A percentile compares a stretch with the other conserved stretches of the same genome.
Conservation (phyloP, 1,140 invertebrate genomes). For the Ceratosolen fusciceps region DNA sequence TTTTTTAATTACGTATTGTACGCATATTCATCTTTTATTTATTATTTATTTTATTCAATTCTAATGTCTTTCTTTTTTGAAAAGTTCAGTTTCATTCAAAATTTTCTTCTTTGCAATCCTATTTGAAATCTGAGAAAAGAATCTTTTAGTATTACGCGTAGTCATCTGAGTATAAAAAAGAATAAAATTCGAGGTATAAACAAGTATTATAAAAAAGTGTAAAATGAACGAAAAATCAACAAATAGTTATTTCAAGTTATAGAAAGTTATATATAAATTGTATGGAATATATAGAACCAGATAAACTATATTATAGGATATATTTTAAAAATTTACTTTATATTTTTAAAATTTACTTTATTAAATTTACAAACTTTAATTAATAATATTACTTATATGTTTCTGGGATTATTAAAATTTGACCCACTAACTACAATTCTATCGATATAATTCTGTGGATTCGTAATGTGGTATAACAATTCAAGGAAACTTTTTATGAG, state of each 20-base stretch:
- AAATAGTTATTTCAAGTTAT: neutral
- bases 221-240: neutral
- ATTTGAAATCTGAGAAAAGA: neutral
- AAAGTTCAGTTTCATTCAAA: constrained; percentile 24
- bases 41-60: neutral
- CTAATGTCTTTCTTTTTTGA: neutral
- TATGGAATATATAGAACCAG: too few species aligned
- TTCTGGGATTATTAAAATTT: neutral
- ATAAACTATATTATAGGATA: too few species aligned
- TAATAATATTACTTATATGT: too few species aligned
- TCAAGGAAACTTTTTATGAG: neutral
- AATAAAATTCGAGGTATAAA: neutral
- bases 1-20: neutral
- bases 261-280: neutral
- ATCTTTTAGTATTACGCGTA: neutral
- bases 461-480: neutral
- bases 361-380: too few species aligned
- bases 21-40: neutral
- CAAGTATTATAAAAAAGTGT: constrained; percentile 7
- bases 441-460: neutral
- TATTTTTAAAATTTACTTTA: too few species aligned
- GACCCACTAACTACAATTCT: neutral
- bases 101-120: neutral
- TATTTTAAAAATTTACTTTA: too few species aligned
- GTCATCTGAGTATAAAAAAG: neutral